These are phyloP conservation scores for Trissonchulus sp. DNA, from an alignment of 2,888 invertebrate species.

Conservation along the genomic window DNA sequence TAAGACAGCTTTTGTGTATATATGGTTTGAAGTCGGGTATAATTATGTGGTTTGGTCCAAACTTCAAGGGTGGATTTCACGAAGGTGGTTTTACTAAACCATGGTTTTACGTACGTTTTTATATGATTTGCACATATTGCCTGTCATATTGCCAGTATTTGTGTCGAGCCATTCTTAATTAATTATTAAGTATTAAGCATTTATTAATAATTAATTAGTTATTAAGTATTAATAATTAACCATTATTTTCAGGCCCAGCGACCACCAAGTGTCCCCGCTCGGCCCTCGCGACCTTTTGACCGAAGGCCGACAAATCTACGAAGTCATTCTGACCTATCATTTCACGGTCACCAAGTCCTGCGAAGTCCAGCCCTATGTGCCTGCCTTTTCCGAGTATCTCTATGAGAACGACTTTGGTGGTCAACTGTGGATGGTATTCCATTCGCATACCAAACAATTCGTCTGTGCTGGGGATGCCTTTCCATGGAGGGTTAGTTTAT, in stretches of 20 bases:
- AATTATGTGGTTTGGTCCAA: too few relatives aligned
- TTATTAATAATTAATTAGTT: too few relatives aligned
- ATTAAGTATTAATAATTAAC: too few relatives aligned
- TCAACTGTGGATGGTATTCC: constrained; percentile 92
- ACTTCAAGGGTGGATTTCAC: too few relatives aligned
- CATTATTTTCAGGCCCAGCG: constrained; percentile 70
- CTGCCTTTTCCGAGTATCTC: constrained; percentile 73
- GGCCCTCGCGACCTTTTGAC: constrained; percentile 76
- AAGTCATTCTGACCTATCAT: constrained; percentile 75
- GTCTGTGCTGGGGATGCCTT: constrained; percentile 81
- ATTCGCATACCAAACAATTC: constrained; percentile 75
- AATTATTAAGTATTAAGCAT: too few relatives aligned
- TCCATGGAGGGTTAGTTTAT: constrained; percentile 64
- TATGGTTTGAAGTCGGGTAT: too few relatives aligned
- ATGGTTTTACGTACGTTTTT: too few relatives aligned
- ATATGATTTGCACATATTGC: too few relatives aligned
- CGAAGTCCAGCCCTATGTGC: constrained; percentile 56
- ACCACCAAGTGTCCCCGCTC: constrained; percentile 71
- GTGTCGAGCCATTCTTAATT: too few relatives aligned
- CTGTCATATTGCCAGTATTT: too few relatives aligned
- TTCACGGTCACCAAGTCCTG: constrained; percentile 56
- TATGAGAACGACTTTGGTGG: constrained; percentile 95
- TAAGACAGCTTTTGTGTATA: too few relatives aligned
- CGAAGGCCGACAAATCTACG: constrained; percentile 80
- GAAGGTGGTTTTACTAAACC: too few relatives aligned